A percentile compares a stretch with the other conserved stretches of the same genome.
Conservation (phyloP, 2,888 invertebrate genomes). For the Oxyscelio sp. region DNA sequence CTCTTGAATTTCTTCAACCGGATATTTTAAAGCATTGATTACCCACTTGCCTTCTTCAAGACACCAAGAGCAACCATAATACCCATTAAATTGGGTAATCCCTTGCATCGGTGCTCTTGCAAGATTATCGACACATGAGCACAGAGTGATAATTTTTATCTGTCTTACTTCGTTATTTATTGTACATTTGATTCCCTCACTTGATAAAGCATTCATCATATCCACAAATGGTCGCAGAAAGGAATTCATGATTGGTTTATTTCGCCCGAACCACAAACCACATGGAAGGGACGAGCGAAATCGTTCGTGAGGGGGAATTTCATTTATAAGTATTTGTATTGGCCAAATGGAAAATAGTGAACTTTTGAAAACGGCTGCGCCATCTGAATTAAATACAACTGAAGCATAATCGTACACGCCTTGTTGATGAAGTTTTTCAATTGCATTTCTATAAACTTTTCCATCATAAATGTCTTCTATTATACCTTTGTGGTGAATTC, state of each 20-base stretch:
- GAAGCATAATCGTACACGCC: slow-evolving; percentile 23
- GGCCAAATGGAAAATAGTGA: slow-evolving; percentile 52
- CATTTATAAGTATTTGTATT: slow-evolving; percentile 51
- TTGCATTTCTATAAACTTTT: slow-evolving; percentile 26
- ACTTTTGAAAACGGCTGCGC: slow-evolving; percentile 31
- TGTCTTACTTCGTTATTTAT: slow-evolving; percentile 37
- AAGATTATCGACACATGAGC: slow-evolving; percentile 63
- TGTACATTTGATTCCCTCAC: slow-evolving; percentile 39
- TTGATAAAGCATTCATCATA: slow-evolving; percentile 43
- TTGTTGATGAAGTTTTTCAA: neutral
- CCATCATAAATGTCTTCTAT: too few species aligned
- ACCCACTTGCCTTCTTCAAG: slow-evolving; percentile 27
- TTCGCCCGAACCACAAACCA: slow-evolving; percentile 57
- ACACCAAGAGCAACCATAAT: slow-evolving; percentile 51
- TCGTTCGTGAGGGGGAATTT: slow-evolving; percentile 31
- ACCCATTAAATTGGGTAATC: slow-evolving; percentile 35
- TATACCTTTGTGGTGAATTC: slow-evolving; percentile 13
- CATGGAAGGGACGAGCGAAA: slow-evolving; percentile 28
- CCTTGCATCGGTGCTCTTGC: slow-evolving; percentile 51
- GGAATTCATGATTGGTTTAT: slow-evolving; percentile 53
- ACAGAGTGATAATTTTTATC: slow-evolving; percentile 46
- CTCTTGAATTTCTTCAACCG: neutral
- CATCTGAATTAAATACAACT: slow-evolving; percentile 49
- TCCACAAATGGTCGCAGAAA: slow-evolving; percentile 52
- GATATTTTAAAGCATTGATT: slow-evolving; percentile 19